These are phyloP conservation scores for Synanthedon myopaeformis DNA, from an alignment of 2,888 invertebrate genomes.

Conservation along the genomic window DNA sequence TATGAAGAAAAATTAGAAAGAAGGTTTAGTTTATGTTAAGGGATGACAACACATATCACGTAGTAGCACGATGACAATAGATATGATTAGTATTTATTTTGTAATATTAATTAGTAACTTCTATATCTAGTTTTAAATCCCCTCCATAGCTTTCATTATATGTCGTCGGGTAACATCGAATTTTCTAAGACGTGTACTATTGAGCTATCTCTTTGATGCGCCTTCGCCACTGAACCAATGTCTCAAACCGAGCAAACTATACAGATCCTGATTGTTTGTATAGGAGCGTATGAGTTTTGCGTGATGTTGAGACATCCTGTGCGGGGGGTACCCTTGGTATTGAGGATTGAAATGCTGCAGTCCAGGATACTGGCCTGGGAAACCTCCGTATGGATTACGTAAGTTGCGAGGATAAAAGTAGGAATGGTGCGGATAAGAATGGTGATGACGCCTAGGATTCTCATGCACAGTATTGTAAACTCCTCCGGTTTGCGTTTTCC, in stretches of 20 bases:
- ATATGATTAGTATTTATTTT: neutral
- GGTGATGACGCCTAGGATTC: constrained; percentile 58
- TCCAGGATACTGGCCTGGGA: constrained; percentile 25
- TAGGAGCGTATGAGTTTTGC: constrained; percentile 33
- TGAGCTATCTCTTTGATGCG: constrained; percentile 59
- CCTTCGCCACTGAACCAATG: constrained; percentile 65
- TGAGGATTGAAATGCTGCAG: constrained; percentile 35
- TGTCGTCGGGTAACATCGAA: constrained; percentile 67
- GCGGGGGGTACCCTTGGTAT: constrained; percentile 37
- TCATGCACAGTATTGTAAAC: constrained; percentile 47
- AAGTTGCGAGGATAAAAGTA: constrained; percentile 40
- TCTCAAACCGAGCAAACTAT: constrained; percentile 55
- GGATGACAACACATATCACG: neutral
- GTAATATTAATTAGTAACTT: neutral
- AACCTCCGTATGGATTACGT: constrained; percentile 14
- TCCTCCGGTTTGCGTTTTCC: constrained; percentile 44
- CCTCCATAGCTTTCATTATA: constrained; percentile 64
- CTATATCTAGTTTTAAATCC: constrained; percentile 10
- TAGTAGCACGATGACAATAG: neutral
- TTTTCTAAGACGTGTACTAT: constrained; percentile 36
- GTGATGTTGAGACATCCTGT: constrained; percentile 34
- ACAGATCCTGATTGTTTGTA: constrained; percentile 48
- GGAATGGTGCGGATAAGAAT: constrained; percentile 45
- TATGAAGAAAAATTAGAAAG: constrained; percentile 30
- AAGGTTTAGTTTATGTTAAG: neutral